Evolutionary conservation across 2,113 vertebrate genomes (phyloP).

Genomic region (Bubo blakistoni): DNA sequence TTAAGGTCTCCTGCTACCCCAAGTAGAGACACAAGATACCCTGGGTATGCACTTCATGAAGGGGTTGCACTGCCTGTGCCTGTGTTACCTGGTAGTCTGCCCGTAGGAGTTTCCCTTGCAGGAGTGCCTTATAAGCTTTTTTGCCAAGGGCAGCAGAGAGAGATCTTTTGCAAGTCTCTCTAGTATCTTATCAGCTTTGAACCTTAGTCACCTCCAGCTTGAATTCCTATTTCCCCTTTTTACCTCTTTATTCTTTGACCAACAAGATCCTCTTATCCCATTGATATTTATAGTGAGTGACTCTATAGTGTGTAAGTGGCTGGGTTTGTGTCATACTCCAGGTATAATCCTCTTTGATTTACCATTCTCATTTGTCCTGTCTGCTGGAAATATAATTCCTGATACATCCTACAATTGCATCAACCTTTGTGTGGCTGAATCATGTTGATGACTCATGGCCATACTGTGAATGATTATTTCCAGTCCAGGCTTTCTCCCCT

Average conservation of each 20-base stretch:
- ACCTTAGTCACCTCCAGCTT: background rate
- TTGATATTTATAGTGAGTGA: background rate
- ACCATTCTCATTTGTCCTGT: background rate
- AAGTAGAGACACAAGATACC: background rate
- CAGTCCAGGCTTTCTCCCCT: slow-evolving; percentile 2
- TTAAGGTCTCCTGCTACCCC: background rate
- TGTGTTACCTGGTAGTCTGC: background rate
- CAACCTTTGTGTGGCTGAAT: slow-evolving; percentile 38
- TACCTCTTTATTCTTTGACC: background rate
- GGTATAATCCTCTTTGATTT: background rate
- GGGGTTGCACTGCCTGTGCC: background rate
- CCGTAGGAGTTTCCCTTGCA: background rate
- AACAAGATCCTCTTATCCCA: background rate
- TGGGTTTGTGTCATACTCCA: background rate
- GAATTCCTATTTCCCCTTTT: background rate
- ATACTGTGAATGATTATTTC: slow-evolving; percentile 26
- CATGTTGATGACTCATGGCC: slow-evolving; percentile 36
- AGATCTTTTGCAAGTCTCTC: background rate
- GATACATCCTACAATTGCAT: background rate
- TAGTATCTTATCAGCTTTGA: background rate
- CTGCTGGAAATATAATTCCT: background rate
- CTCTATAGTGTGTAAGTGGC: background rate
- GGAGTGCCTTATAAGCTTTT: background rate
- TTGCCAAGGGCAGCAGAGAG: background rate
- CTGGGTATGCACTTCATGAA: background rate